Base-by-base conservation (phyloP, 2,797 vertebrate genomes). In the Morus bassanus region DNA sequence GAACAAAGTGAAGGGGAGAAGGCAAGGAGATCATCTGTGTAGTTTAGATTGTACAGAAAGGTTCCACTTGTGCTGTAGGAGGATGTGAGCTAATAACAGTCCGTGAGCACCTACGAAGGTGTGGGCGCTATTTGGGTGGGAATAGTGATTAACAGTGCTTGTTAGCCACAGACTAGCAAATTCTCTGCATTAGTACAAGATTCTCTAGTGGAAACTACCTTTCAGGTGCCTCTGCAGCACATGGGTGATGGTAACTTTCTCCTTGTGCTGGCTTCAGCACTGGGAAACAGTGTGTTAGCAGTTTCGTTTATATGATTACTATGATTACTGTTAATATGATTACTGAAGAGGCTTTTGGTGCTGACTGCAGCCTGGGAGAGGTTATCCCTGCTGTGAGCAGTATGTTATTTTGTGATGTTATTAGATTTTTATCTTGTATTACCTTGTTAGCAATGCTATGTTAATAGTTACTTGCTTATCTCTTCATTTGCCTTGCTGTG, bases 401-500 rank as follows among this genome's bases (percentile, higher is more conserved):
- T 6, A 3, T 9, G 79, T 61, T 30, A 17, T 30, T 67, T 50
- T 21, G 39, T 39, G 90, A 31, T 39, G 68, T 33, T 82, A 61
- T 13, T 79, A 75, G 92, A 79, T 92, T 65, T 63, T 43, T 79
- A 92, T 83, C 68, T 70, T 2, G 8, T 2, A 0, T 37, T 46
- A 46, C 70, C 76, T 89, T 2, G n/a, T 45, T 72, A 68, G 73
- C 43, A 10, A 6, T 7, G 64, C 85, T 41, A 2, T 0, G 25
- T 6, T 67, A 17, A 23, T 51, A 37, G 72, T n/a, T 22, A 8
- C 39, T 64, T 3, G 4, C 63, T 74, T 53, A 51, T 63, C 89
- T 77, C 63, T 37, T 8, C 1, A 0, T 60, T 54, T 3, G 30
- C 75, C 63, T 45, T 7, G 65, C 80, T 0, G 1, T 5, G 53